A percentile compares a stretch with the other conserved stretches of the same genome.
Conservation (phyloP, 1,140 invertebrate species). For the Gryon sp. region DNA sequence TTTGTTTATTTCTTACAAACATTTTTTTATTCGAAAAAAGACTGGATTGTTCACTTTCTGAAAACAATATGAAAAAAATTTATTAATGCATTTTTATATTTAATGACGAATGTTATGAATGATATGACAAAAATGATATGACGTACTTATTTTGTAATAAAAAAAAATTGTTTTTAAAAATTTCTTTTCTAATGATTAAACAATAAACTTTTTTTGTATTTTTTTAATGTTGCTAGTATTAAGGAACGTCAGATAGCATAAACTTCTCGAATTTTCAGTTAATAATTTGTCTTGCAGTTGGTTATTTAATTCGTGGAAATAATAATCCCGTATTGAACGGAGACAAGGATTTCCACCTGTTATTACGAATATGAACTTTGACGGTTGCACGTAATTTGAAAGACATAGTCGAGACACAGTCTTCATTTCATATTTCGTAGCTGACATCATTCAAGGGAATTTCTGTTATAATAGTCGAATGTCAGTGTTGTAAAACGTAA, state of each 20-base stretch:
- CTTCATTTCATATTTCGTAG: constrained; percentile 7
- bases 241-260: too few relatives aligned
- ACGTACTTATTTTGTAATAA: too few relatives aligned
- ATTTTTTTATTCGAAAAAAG: too few relatives aligned
- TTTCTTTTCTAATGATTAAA: too few relatives aligned
- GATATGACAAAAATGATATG: too few relatives aligned
- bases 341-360: constrained; percentile 30
- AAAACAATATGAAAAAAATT: too few relatives aligned
- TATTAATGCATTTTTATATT: too few relatives aligned
- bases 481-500: too few relatives aligned
- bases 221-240: neutral
- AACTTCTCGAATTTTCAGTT: constrained; percentile 8
- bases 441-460: constrained; percentile 43
- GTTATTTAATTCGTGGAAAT: constrained; percentile 23
- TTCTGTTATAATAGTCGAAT: neutral
- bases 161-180: too few relatives aligned
- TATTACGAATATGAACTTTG: constrained; percentile 23
- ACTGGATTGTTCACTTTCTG: too few relatives aligned
- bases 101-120: too few relatives aligned
- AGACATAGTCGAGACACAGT: neutral
- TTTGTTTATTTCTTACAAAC: neutral
- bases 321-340: constrained; percentile 10
- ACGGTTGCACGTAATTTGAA: constrained; percentile 15
- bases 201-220: neutral
- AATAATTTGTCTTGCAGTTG: constrained; percentile 9